These are phyloP conservation scores for Porites cylindrica DNA, from an alignment of 92 coral and sea anemone genomes.

Conservation along the genomic window DNA sequence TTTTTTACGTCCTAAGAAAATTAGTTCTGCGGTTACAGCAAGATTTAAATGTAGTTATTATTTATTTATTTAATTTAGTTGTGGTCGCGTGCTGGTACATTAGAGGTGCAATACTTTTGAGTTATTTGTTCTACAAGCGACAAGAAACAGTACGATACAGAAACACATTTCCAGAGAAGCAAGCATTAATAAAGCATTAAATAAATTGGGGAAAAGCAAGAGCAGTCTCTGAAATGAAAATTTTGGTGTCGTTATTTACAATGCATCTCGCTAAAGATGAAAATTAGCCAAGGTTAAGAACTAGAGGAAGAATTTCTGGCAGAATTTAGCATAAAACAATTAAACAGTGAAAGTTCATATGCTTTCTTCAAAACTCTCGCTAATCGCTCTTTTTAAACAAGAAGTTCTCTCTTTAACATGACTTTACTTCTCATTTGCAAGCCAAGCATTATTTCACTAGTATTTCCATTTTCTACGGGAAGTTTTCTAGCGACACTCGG, in stretches of 20 bases:
- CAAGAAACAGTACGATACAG: not conserved
- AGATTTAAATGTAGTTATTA: slow-evolving; percentile 9
- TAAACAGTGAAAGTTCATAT: not conserved
- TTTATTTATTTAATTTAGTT: slow-evolving; percentile 22
- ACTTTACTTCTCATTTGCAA: not conserved
- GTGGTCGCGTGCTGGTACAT: slow-evolving; percentile 11
- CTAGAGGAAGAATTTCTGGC: not conserved
- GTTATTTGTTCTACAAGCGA: not conserved
- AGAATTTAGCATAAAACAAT: not conserved
- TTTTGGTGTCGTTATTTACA: not conserved
- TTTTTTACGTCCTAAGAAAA: slow-evolving; percentile 2
- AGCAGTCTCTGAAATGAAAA: not conserved
- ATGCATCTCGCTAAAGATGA: slow-evolving; percentile 4
- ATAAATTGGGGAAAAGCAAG: not conserved
- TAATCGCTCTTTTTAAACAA: not conserved
- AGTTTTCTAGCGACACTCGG: not conserved
- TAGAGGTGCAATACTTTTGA: not conserved
- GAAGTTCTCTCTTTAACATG: too few species aligned
- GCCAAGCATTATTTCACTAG: too few species aligned
- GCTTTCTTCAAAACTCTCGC: too few species aligned
- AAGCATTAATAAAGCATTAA: not conserved
- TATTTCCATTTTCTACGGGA: not conserved
- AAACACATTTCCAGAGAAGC: not conserved
- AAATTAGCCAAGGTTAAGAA: not conserved
- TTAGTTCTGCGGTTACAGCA: slow-evolving; percentile 26